Evolutionary conservation across 2,888 invertebrate species (phyloP), one percentile per base, ranked within the genome.

Genomic region (Miltochrista miniata): DNA sequence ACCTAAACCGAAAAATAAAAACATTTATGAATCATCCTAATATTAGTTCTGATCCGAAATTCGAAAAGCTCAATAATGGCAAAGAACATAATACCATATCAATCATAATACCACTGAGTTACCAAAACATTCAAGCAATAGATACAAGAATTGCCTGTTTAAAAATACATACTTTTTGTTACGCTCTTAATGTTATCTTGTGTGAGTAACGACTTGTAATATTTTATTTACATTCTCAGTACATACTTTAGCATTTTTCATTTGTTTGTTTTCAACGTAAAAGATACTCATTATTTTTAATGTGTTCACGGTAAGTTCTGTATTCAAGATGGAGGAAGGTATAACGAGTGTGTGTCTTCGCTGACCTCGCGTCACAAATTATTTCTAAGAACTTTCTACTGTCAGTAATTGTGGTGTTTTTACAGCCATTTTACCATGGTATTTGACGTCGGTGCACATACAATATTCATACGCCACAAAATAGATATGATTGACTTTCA

Each of bases 261-360:
- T 48, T 33, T 44, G 36, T 36, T 51, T 45, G 45, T 46, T 49
- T 41, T 39, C 33, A 43, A 34, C 35, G 15, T 37, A 35, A 48
- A 29, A 43, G 50, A 51, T 48, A 48, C 41, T 48, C 39, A 54
- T 61, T 52, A 60, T 64, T 61, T 60, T 56, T 33, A 24, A 38
- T 34, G 24, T 36, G 33, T 18, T 36, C 18, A 7, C 30, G 48
- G 7, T 4, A 33, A 44, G 36, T 41, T 52, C 54, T 56, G 10
- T 48, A 15, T 51, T 45, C 44, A 41, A 54, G 13, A 18, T 39
- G 24, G n/a, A n/a, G n/a, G n/a, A n/a, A n/a, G n/a, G n/a, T n/a
- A n/a, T n/a, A n/a, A n/a, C n/a, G n/a, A n/a, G n/a, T n/a, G n/a
- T n/a, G n/a, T n/a, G n/a, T 59, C 44, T 59, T 48, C 31, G 31